Evolutionary conservation across 2,888 invertebrate species (phyloP).

Genomic region (Polymixis lichenea): DNA sequence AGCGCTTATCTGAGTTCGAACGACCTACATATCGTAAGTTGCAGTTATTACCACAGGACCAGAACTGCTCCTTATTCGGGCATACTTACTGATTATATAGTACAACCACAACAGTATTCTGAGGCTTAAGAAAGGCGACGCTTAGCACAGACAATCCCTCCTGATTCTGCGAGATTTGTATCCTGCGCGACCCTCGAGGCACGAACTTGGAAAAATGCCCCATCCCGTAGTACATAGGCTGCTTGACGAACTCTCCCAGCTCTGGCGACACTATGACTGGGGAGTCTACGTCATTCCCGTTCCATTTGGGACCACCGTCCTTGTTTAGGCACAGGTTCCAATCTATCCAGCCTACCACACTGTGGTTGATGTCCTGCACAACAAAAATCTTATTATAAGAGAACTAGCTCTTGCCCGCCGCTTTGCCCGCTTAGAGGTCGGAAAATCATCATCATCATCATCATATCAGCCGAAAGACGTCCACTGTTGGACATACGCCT

Average conservation of each 20-base stretch:
- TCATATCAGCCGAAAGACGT: too few species aligned
- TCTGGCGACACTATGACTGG: constrained; percentile 90
- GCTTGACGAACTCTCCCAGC: constrained; percentile 92
- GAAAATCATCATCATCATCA: too few species aligned
- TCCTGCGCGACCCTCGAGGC: constrained; percentile 32
- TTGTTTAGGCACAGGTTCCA: constrained; percentile 96
- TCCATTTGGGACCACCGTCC: constrained; percentile 94
- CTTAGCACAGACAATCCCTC: constrained; percentile 13
- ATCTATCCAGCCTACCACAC: constrained; percentile 96
- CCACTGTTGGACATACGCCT: too few species aligned
- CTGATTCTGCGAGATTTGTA: constrained; percentile 12
- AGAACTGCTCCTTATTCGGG: background rate
- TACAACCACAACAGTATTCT: constrained; percentile 78
- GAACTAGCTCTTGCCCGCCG: background rate
- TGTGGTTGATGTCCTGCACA: constrained; percentile 92
- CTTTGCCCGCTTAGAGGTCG: background rate
- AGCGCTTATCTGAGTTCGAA: too few species aligned
- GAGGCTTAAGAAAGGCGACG: constrained; percentile 74
- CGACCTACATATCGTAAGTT: too few species aligned
- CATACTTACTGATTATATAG: constrained; percentile 80
- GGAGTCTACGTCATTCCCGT: constrained; percentile 92
- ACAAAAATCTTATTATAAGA: background rate
- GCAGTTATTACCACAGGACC: too few species aligned
- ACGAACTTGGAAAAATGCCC: constrained; percentile 93
- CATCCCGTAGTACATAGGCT: constrained; percentile 96